These are phyloP conservation scores for zebrafish (Danio rerio) DNA, from an alignment of 2,113 vertebrate genomes.

Conservation along the genomic window DNA sequence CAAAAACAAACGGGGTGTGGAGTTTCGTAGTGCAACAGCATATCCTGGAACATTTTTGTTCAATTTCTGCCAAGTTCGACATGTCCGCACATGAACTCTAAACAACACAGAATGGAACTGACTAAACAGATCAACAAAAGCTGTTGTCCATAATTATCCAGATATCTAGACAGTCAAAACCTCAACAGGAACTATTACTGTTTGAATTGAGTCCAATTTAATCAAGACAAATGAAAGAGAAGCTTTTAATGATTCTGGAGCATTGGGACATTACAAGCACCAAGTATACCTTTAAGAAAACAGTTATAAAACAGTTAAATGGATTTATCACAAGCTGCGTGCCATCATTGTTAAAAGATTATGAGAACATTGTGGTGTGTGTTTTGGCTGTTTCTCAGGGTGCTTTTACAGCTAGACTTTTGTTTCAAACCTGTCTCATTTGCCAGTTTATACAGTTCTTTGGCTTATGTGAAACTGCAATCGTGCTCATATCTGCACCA, in stretches of 20 bases:
- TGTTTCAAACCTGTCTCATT: no score
- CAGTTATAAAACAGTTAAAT: background rate
- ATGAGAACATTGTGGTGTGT: background rate
- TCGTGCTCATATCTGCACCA: no score
- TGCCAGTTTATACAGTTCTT: no score
- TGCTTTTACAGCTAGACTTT: no score
- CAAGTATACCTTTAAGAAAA: background rate
- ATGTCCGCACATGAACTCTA: background rate
- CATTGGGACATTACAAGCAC: background rate
- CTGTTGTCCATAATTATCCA: background rate
- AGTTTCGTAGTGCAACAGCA: background rate
- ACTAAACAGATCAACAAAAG: constrained; percentile 3
- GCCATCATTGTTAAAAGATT: background rate
- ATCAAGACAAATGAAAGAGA: background rate
- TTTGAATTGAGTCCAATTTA: background rate
- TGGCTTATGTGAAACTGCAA: no score
- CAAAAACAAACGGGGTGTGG: constrained; percentile 8
- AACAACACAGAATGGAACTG: background rate
- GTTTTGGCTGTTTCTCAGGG: background rate
- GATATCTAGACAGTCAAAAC: background rate
- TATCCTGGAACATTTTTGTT: background rate
- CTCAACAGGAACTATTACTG: background rate
- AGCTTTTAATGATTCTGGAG: background rate
- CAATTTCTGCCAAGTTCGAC: background rate
- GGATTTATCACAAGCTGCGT: background rate